phyloP scores from a whole-genome alignment of 2,888 invertebrate species.

The Papilio elwesi region DNA sequence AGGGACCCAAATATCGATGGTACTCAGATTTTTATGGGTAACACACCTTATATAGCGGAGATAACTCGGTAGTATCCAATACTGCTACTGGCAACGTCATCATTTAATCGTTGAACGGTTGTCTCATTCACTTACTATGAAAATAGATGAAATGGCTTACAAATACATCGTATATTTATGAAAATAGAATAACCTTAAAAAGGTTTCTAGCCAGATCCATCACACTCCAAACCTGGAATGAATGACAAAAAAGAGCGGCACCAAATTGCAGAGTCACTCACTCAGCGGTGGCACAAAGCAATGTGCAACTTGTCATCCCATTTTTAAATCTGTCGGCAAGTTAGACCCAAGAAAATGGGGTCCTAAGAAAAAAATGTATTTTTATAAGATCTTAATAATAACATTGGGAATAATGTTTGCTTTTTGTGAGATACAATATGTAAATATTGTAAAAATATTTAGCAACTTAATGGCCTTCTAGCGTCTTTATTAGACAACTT shows the following conservation, averaged over 20 bases:
- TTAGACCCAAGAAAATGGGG: conserved; percentile 46
- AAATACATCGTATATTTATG: not conserved
- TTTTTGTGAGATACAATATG: no score
- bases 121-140: no score
- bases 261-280: conserved; percentile 76
- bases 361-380: conserved; percentile 44
- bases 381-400: not conserved
- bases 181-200: not conserved
- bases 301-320: conserved; percentile 74
- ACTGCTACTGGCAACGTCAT: no score
- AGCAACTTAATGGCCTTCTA: no score
- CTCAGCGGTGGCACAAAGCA: conserved; percentile 67
- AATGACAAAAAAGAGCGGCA: conserved; percentile 56
- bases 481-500: no score
- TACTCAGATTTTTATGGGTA: no score
- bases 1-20: no score
- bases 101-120: no score
- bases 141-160: not conserved
- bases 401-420: not conserved
- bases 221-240: conserved; percentile 49
- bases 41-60: no score
- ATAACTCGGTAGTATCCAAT: no score
- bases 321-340: conserved; percentile 71
- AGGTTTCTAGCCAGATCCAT: conserved; percentile 47
- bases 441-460: no score